These are phyloP conservation scores for Tipula confusa DNA, from an alignment of 2,888 invertebrate genomes.

Conservation along the genomic window DNA sequence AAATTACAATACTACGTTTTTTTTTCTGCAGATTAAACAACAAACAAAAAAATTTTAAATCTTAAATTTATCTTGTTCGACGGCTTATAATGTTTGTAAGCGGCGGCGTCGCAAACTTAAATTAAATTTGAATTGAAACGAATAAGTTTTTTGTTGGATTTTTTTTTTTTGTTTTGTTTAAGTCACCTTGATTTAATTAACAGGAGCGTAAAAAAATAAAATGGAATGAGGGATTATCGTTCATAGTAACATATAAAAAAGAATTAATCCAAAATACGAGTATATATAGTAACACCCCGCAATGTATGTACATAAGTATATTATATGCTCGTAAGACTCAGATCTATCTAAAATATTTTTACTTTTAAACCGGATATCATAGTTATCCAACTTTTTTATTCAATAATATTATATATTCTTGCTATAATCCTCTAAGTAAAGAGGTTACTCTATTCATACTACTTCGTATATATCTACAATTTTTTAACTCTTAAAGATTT, in stretches of 20 bases:
- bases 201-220: neutral
- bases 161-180: neutral
- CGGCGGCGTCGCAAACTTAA: neutral
- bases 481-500: conserved; percentile 21
- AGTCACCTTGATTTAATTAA: neutral
- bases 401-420: neutral
- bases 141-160: neutral
- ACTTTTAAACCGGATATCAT: conserved; percentile 12
- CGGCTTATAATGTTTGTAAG: neutral
- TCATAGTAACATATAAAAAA: neutral
- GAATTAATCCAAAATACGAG: neutral
- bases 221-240: neutral
- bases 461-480: neutral
- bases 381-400: neutral
- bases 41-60: conserved; percentile 3
- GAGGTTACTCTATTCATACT: neutral
- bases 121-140: neutral
- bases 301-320: neutral
- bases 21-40: neutral
- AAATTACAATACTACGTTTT: neutral
- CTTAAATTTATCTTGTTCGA: neutral
- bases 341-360: neutral
- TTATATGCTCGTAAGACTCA: neutral
- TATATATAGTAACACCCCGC: neutral
- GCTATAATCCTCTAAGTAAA: conserved; percentile 16